A percentile compares a stretch with the other conserved stretches of the same genome.
These are phyloP conservation scores for Bombus confusus DNA, from an alignment of 1,140 invertebrate species.

Conservation along the genomic window DNA sequence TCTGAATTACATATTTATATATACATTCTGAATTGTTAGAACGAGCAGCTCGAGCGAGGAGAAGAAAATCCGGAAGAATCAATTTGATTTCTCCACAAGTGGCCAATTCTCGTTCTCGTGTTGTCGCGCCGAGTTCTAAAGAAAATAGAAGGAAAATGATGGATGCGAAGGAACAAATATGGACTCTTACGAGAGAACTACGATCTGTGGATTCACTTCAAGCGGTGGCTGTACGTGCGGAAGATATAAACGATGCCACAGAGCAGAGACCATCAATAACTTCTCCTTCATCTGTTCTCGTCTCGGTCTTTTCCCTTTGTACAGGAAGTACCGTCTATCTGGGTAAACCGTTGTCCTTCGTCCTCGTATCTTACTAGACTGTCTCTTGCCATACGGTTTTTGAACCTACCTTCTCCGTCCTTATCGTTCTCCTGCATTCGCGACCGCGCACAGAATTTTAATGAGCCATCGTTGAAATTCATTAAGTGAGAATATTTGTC, in stretches of 20 bases:
- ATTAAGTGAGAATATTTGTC: not conserved
- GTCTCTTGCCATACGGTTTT: slow-evolving; percentile 23
- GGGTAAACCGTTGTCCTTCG: slow-evolving; percentile 54
- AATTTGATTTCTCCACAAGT: slow-evolving; percentile 34
- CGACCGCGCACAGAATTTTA: slow-evolving; percentile 26
- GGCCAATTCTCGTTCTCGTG: slow-evolving; percentile 37
- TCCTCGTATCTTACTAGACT: slow-evolving; percentile 19
- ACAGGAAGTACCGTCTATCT: slow-evolving; percentile 41
- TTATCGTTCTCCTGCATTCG: slow-evolving; percentile 38
- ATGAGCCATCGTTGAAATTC: slow-evolving; percentile 15
- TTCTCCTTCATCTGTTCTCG: slow-evolving; percentile 52
- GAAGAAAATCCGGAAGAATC: slow-evolving; percentile 33
- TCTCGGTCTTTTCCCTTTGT: slow-evolving; percentile 48
- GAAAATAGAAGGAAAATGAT: slow-evolving; percentile 58
- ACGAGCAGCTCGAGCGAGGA: not conserved
- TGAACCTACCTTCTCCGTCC: not conserved
- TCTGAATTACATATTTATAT: too few relatives aligned
- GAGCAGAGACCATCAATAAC: slow-evolving; percentile 76
- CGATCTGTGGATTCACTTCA: slow-evolving; percentile 70
- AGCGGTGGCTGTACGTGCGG: slow-evolving; percentile 70
- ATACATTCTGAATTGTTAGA: not conserved
- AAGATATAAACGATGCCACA: slow-evolving; percentile 76
- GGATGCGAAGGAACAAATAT: slow-evolving; percentile 52
- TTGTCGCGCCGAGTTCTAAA: slow-evolving; percentile 17
- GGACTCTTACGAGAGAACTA: slow-evolving; percentile 37